Conservation (phyloP, 2,113 vertebrate genomes). For the Pycnonotus jocosus region DNA sequence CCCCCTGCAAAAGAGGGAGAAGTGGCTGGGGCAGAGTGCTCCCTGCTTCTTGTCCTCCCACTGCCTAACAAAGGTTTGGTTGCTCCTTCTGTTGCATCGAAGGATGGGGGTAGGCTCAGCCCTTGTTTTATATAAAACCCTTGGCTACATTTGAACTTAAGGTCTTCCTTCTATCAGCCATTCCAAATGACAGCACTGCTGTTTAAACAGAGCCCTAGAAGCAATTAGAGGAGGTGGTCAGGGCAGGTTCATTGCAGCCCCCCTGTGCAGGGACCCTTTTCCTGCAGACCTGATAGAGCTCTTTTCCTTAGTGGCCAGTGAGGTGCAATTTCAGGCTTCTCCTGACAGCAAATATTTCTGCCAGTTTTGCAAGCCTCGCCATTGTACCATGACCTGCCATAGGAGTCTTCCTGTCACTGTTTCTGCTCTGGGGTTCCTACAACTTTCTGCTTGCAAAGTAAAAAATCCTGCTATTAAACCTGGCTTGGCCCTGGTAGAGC, state of each 20-base stretch:
- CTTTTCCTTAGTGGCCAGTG: background rate
- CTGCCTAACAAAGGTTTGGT: background rate
- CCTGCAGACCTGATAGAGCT: background rate
- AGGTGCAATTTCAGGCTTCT: background rate
- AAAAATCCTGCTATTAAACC: background rate
- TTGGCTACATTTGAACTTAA: background rate
- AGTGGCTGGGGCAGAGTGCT: background rate
- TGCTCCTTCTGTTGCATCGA: background rate
- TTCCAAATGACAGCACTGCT: background rate
- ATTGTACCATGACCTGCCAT: background rate
- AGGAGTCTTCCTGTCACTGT: background rate
- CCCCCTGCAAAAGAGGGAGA: background rate
- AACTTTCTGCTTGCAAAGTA: background rate
- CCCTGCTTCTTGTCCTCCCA: background rate
- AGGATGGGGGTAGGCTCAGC: background rate
- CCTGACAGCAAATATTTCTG: background rate
- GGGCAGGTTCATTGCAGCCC: accelerated
- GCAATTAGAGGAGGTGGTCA: background rate
- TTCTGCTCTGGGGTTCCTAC: background rate
- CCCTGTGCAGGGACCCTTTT: background rate
- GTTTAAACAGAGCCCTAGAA: background rate
- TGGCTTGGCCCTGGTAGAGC: background rate
- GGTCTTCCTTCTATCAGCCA: background rate
- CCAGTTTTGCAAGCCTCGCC: background rate
- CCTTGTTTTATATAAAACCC: background rate